Evolutionary conservation across 2,888 invertebrate species (phyloP).

Genomic region (Perizoma affinitatum): DNA sequence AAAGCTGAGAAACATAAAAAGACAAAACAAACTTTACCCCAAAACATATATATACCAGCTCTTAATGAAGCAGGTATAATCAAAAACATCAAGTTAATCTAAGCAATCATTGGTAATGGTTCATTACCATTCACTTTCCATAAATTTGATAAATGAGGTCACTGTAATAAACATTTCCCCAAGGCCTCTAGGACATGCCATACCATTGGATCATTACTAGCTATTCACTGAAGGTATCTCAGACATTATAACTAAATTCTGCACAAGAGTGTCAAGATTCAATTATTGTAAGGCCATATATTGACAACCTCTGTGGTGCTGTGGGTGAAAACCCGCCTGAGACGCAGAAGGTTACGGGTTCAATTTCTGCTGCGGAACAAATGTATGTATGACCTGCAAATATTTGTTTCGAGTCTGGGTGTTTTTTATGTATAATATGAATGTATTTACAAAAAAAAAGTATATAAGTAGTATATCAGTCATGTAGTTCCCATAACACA

Average conservation of each 20-base stretch:
- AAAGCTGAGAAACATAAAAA: no score
- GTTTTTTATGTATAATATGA: no score
- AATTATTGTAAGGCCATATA: not conserved
- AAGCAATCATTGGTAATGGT: not conserved
- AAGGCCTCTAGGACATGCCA: not conserved
- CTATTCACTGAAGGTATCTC: not conserved
- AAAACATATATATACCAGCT: no score
- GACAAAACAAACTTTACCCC: no score
- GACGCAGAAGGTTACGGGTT: no score
- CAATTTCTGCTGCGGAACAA: no score
- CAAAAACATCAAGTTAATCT: not conserved
- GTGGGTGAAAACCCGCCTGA: no score
- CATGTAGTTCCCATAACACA: not conserved
- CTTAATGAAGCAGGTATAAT: not conserved
- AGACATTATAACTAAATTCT: not conserved
- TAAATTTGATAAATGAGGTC: constrained; percentile 2
- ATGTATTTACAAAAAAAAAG: no score
- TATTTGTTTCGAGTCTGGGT: no score
- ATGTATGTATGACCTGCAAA: no score
- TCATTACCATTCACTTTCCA: not conserved
- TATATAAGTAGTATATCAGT: no score
- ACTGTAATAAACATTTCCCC: not conserved
- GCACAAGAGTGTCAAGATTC: not conserved
- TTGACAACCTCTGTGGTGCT: not conserved
- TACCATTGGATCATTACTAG: constrained; percentile 9